Base-by-base conservation (phyloP, 1,140 invertebrate species). In the Solen grandis region DNA sequence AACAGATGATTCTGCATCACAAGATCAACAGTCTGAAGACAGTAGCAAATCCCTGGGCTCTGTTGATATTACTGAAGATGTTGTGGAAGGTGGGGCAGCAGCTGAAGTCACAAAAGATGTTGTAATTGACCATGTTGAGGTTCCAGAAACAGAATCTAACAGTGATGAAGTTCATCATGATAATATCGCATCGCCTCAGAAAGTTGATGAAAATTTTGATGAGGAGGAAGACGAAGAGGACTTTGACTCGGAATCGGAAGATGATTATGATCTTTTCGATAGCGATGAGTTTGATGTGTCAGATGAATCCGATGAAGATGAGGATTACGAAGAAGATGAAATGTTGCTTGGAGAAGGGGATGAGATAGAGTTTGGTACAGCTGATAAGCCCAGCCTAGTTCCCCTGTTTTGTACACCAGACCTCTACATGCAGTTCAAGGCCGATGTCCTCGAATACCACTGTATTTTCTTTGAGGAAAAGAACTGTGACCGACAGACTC, bases 391-490 rank as follows among this genome's bases (percentile, higher is more conserved):
- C 52, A 78, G 75, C 52, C 66, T 72, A 13, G 77, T 72, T n/a
- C 77, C 68, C 29, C 27, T 80, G 46, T 80, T 82, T 14, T 89
- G 88, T 66, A 81, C 82, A 16, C 68, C 66, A 27, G 74, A 87
- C 29, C 85, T 88, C 46, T 92, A 92, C 69, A 75, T 84, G 55
- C 83, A 85, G 52, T 92, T 93, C 78, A 93, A 96, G 94, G 95
- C 96, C 84, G 96, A 96, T 90, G 92, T 96, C 41, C 89, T 96
- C 50, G 92, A 96, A 16, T 96, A 95, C 88, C 95, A 95, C 87
- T 95, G 96, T 89, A 94, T 94, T 14, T 94, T 94, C 81, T 92
- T 96, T 68, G 86, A 84, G 22, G 87, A 91, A 50, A 85, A 85
- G 36, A 81, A 89, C 75, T 91, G 91, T 79, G 85, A 88, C 55